These are phyloP conservation scores for Polyodon spathula DNA, from an alignment of 2,113 vertebrate species.

Conservation along the genomic window DNA sequence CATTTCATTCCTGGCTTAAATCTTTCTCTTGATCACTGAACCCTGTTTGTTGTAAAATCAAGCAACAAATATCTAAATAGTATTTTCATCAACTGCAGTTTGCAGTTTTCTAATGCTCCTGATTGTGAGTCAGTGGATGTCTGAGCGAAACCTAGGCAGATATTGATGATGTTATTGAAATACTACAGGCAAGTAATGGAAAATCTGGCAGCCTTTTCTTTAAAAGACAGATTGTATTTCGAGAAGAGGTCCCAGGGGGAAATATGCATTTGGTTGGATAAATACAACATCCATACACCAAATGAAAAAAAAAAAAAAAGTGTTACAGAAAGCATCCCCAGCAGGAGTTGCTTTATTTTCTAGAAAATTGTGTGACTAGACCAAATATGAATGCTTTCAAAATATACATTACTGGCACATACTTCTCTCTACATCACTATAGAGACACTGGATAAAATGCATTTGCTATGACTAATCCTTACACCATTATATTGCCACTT, in stretches of 20 bases:
- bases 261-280: not conserved
- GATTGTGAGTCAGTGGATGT: not conserved
- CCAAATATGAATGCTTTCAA: not conserved
- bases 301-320: not conserved
- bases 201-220: slow-evolving; percentile 1
- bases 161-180: slow-evolving; percentile 3
- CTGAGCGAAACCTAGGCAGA: not conserved
- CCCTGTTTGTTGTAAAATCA: not conserved
- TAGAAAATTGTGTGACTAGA: not conserved
- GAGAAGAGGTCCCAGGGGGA: not conserved
- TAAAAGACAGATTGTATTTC: not conserved
- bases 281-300: not conserved
- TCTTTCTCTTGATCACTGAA: too few relatives aligned
- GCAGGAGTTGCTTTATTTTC: not conserved
- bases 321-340: not conserved
- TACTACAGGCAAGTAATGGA: not conserved
- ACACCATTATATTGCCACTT: not conserved
- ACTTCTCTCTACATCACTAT: not conserved
- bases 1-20: too few relatives aligned
- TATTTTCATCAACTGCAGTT: not conserved
- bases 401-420: not conserved
- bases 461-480: not conserved
- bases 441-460: too few relatives aligned
- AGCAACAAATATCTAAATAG: not conserved
- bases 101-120: not conserved